Percentiles rank a stretch among this genome's conserved stretches.
Conservation (phyloP, 1,140 invertebrate species). For the Pseudomyrmex cubaensis region DNA sequence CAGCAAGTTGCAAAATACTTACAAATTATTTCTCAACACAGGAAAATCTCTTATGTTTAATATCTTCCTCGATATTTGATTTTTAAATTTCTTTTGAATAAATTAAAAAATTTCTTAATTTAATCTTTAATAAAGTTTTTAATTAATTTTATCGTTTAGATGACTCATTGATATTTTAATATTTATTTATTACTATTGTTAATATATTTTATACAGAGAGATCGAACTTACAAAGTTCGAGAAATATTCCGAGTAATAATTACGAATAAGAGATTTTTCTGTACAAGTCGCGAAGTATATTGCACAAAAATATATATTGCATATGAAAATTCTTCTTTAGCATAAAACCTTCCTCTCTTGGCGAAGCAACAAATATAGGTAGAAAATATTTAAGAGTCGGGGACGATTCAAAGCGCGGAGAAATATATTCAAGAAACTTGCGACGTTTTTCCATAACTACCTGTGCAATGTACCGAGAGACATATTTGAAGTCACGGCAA, state of each 20-base stretch:
- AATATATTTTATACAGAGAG: too few species aligned
- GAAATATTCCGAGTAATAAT: neutral
- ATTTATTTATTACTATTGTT: too few species aligned
- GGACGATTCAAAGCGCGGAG: constrained; percentile 18
- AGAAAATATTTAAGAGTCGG: constrained; percentile 37
- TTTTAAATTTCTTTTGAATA: too few species aligned
- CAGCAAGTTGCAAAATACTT: too few species aligned
- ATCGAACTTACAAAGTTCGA: too few species aligned
- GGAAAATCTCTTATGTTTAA: too few species aligned
- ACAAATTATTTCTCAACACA: too few species aligned
- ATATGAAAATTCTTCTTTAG: constrained; percentile 18
- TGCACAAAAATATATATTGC: neutral
- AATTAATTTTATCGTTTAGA: neutral
- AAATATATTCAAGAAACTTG: constrained; percentile 41
- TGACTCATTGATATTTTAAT: neutral
- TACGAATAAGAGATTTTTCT: neutral
- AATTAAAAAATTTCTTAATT: too few species aligned
- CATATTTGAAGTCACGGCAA: constrained; percentile 37
- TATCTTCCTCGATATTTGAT: too few species aligned
- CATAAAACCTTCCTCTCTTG: neutral
- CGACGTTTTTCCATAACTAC: constrained; percentile 33
- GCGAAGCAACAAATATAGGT: constrained; percentile 23
- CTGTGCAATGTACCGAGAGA: neutral
- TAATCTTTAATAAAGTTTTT: too few species aligned
- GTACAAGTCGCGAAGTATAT: neutral